phyloP scores from a whole-genome alignment of 2,797 vertebrate species.

The Arctocebus calabarensis region DNA sequence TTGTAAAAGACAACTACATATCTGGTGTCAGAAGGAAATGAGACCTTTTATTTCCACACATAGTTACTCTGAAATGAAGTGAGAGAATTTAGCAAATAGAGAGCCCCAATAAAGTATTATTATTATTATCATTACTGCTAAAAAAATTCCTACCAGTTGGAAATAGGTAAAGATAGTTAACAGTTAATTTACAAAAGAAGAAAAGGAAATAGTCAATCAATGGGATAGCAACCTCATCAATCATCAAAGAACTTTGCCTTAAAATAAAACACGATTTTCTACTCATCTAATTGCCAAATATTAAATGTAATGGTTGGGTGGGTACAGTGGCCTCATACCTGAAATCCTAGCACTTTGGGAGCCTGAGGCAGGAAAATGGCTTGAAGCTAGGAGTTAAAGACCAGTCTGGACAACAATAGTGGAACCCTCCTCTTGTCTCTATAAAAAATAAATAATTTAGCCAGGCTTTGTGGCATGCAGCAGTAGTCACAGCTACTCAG shows the following conservation, averaged over 20 bases:
- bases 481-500: neutral
- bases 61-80: neutral
- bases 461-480: neutral
- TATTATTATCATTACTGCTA: neutral
- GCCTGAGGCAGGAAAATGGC: neutral
- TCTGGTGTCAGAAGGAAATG: neutral
- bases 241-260: neutral
- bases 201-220: neutral
- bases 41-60: neutral
- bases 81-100: neutral
- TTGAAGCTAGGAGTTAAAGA: neutral
- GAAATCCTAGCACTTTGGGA: neutral
- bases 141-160: neutral
- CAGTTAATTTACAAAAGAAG: neutral
- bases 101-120: neutral
- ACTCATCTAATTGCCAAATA: slow-evolving; percentile 5
- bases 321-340: neutral
- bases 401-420: neutral
- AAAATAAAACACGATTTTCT: neutral
- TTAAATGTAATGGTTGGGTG: neutral
- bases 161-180: neutral
- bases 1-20: neutral
- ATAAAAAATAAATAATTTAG: neutral
- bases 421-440: neutral
- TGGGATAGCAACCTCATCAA: neutral